Base-by-base conservation (phyloP, 2,797 vertebrate genomes). In the Ficedula albicollis region DNA sequence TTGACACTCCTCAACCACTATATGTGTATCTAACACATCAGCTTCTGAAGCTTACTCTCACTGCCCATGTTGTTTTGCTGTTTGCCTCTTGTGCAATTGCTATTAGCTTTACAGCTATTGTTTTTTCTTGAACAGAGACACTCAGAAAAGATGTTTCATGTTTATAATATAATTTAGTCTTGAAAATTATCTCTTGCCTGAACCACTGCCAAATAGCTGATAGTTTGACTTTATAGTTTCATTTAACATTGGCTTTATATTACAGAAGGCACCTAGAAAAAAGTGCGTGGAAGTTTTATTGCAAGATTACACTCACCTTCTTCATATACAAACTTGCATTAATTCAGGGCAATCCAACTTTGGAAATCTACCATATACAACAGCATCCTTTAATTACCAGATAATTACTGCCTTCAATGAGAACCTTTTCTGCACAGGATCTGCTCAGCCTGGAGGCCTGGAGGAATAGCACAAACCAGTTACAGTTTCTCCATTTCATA, bases 331-430 rank as follows among this genome's bases (percentile, higher is more conserved):
- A 41, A 23, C 11, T 90, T 84, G 17, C 43, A 89, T 87, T 91
- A 84, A 89, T 36, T 15, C 70, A 88, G 70, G 59, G 86, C 82
- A 67, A 88, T 78, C 76, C 89, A 30, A 11, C 30, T 93, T 94
- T 95, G 92, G 92, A 96, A 94, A 93, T 81, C 79, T 86, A 94
- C 92, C 79, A 79, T 51, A 81, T 90, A 77, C 70, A 94, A 60
- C 67, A 91, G 63, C 82, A 89, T 67, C 59, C 68, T 87, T 94
- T 95, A 95, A 95, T 95, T 93, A 95, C 49, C 56, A 90, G 74
- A n/a, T 93, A 96, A 96, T 91, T 95, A 82, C 67, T 84, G 70
- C 82, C 77, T 96, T 91, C 74, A 59, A 19, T 0, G 0, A 88
- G 70, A 97, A 67, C 41, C 19, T 93, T 86, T 95, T 94, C 83